Conservation (phyloP, 2,113 vertebrate species). For the Thunnus maccoyii region DNA sequence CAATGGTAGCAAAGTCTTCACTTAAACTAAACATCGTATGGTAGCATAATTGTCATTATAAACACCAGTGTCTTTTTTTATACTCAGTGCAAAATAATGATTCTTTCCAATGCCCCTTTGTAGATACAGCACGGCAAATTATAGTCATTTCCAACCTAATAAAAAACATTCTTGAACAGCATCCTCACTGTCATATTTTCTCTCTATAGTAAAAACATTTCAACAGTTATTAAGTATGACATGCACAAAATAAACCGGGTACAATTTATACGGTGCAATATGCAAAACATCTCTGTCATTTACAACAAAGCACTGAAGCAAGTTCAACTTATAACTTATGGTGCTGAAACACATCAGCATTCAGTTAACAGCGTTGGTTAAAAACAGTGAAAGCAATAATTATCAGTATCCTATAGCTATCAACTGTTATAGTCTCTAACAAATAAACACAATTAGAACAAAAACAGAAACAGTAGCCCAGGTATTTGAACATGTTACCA, state of each 20-base stretch:
- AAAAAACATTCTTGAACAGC: slow-evolving; percentile 15
- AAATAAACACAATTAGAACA: slow-evolving; percentile 16
- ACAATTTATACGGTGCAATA: slow-evolving; percentile 39
- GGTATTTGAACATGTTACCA: slow-evolving; percentile 9
- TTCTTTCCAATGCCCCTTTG: slow-evolving; percentile 22
- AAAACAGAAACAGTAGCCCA: slow-evolving; percentile 19
- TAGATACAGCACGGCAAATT: slow-evolving; percentile 13
- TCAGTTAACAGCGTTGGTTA: slow-evolving; percentile 19
- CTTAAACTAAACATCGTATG: slow-evolving; percentile 35
- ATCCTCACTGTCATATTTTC: background rate
- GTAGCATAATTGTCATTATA: slow-evolving; percentile 31
- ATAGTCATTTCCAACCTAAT: slow-evolving; percentile 9
- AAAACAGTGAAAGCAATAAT: slow-evolving; percentile 34
- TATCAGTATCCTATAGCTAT: slow-evolving; percentile 24
- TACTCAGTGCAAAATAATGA: slow-evolving; percentile 57
- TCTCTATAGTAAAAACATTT: slow-evolving; percentile 30
- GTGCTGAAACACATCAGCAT: slow-evolving; percentile 24
- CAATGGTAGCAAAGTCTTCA: slow-evolving; percentile 43
- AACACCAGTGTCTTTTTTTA: slow-evolving; percentile 42
- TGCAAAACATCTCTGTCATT: slow-evolving; percentile 40
- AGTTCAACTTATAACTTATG: slow-evolving; percentile 18
- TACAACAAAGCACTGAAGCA: slow-evolving; percentile 33
- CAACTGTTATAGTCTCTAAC: slow-evolving; percentile 7
- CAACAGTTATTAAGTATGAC: slow-evolving; percentile 46
- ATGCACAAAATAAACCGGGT: slow-evolving; percentile 62